These are phyloP conservation scores for Noturus placidus DNA, from an alignment of 2,113 vertebrate species.

Conservation along the genomic window DNA sequence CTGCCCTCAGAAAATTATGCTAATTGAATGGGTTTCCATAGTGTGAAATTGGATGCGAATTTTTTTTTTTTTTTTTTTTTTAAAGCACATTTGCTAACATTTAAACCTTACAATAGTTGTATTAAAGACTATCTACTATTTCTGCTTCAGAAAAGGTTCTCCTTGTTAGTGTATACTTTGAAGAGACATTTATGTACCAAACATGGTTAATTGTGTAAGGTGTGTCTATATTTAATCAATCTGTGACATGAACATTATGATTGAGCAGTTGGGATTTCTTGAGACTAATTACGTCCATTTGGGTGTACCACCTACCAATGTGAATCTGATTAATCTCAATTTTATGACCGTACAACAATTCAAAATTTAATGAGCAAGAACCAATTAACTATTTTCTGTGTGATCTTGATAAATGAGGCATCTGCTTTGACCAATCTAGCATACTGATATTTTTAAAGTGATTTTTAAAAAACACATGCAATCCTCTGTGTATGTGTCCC, in stretches of 20 bases:
- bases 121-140: not conserved
- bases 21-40: not conserved
- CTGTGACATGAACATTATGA: not conserved
- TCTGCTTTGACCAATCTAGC: not conserved
- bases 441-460: not conserved
- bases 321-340: not conserved
- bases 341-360: not conserved
- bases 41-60: not conserved
- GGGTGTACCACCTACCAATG: too few relatives aligned
- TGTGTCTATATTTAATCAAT: not conserved
- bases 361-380: not conserved
- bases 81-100: not conserved
- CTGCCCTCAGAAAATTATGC: not conserved
- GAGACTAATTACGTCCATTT: not conserved
- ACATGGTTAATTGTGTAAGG: not conserved
- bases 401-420: not conserved
- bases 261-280: not conserved
- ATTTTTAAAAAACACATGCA: not conserved
- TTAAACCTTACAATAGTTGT: not conserved
- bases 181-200: not conserved
- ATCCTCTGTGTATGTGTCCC: constrained; percentile 7
- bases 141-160: not conserved
- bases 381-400: not conserved
- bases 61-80: too few relatives aligned
- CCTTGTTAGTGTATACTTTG: not conserved